These are phyloP conservation scores for Caenorhabditis wallacei DNA, from an alignment of 2,888 invertebrate species.

Conservation along the genomic window DNA sequence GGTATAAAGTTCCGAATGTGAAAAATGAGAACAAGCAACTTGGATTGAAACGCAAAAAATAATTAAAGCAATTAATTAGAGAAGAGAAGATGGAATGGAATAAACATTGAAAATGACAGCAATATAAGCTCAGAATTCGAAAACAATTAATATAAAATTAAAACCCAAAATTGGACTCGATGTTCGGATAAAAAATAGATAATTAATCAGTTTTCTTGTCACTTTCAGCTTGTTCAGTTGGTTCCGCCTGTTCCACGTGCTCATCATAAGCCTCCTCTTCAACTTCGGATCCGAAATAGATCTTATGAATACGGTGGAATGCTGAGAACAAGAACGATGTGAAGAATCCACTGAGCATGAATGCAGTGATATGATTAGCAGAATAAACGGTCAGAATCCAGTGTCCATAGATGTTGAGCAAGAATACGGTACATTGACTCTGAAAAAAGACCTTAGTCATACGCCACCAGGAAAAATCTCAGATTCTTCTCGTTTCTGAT, in stretches of 20 bases:
- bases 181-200: no score
- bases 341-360: constrained; percentile 82
- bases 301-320: constrained; percentile 70
- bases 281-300: constrained; percentile 51
- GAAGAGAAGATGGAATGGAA: neutral
- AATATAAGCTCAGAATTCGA: neutral
- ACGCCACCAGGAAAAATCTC: neutral
- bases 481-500: neutral
- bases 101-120: neutral
- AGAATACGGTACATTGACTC: constrained; percentile 78
- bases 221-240: neutral
- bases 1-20: neutral
- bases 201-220: constrained; percentile 50
- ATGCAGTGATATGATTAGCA: constrained; percentile 77
- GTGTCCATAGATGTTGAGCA: constrained; percentile 75
- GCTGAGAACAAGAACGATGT: constrained; percentile 79
- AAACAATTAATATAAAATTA: no score
- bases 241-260: neutral
- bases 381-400: constrained; percentile 75
- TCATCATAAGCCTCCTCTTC: constrained; percentile 32
- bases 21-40: neutral
- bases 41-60: neutral
- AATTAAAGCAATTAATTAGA: neutral
- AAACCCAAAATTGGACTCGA: no score
- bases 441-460: constrained; percentile 54